Evolutionary conservation across 2,888 invertebrate genomes (phyloP).

Genomic region (Leucoptera coffeella): DNA sequence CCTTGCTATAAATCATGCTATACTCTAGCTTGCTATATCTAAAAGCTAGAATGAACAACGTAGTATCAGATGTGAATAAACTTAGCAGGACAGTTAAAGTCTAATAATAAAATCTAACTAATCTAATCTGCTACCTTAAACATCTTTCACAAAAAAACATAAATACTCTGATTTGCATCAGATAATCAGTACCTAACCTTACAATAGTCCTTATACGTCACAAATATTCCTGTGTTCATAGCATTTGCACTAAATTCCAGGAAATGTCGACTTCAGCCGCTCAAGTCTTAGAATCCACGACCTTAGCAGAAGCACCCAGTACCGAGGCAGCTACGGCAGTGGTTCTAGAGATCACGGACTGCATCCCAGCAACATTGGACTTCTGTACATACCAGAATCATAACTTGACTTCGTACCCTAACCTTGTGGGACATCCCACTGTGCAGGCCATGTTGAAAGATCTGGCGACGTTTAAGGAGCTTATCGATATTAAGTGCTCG

Average conservation of each 20-base stretch:
- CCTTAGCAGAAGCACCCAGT: conserved; percentile 25
- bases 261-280: conserved; percentile 42
- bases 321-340: conserved; percentile 31
- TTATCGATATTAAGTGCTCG: conserved; percentile 89
- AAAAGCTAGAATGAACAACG: no score
- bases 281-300: conserved; percentile 28
- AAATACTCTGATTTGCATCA: no score
- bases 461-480: conserved; percentile 74
- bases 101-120: no score
- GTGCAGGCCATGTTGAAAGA: conserved; percentile 61
- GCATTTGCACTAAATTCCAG: conserved; percentile 23
- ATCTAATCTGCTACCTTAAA: no score
- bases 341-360: conserved; percentile 59
- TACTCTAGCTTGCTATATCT: no score
- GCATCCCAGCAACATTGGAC: conserved; percentile 58
- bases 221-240: conserved; percentile 1
- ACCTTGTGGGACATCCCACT: conserved; percentile 63
- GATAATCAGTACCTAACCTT: no score
- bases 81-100: no score
- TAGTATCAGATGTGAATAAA: no score
- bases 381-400: conserved; percentile 69
- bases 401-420: conserved; percentile 80
- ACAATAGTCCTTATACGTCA: background rate
- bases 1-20: no score
- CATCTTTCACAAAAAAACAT: no score